A percentile compares a stretch with the other conserved stretches of the same genome.
Evolutionary conservation across 1,140 invertebrate genomes (phyloP).

Genomic region (Spodoptera frugiperda): DNA sequence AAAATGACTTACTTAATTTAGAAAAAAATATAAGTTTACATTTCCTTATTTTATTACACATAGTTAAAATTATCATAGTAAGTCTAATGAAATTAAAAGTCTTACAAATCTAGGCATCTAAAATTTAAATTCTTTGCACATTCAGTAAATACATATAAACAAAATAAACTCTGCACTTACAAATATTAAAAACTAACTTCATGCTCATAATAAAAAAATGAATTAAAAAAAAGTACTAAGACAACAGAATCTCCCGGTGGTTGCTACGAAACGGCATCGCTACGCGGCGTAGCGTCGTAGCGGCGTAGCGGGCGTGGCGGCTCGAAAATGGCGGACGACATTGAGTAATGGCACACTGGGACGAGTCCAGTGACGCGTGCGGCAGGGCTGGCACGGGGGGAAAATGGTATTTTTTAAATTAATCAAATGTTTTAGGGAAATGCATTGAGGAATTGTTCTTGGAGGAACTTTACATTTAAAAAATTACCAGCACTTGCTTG

Average conservation of each 20-base stretch:
- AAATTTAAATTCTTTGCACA: too few relatives aligned
- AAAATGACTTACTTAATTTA: too few relatives aligned
- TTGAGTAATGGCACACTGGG: constrained; percentile 83
- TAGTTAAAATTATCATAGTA: too few relatives aligned
- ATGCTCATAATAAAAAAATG: constrained; percentile 1
- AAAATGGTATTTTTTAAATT: not conserved
- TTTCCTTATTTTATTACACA: too few relatives aligned
- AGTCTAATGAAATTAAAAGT: too few relatives aligned
- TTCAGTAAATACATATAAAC: too few relatives aligned
- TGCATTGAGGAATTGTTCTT: not conserved
- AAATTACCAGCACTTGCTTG: too few relatives aligned
- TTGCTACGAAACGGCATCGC: constrained; percentile 57
- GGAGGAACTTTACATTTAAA: too few relatives aligned
- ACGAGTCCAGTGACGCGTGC: constrained; percentile 84
- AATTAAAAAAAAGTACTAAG: constrained; percentile 48
- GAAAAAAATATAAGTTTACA: too few relatives aligned
- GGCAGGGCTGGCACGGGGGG: constrained; percentile 67
- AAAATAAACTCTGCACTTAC: too few relatives aligned
- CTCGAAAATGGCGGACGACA: constrained; percentile 83
- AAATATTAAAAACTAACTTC: not conserved
- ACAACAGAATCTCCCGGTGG: constrained; percentile 48
- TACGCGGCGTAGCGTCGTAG: constrained; percentile 72
- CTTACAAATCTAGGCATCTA: too few relatives aligned
- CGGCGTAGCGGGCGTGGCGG: constrained; percentile 78
- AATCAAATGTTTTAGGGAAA: not conserved